A percentile compares a stretch with the other conserved stretches of the same genome.
Conservation (phyloP, 1,140 invertebrate genomes). For the Musca domestica region DNA sequence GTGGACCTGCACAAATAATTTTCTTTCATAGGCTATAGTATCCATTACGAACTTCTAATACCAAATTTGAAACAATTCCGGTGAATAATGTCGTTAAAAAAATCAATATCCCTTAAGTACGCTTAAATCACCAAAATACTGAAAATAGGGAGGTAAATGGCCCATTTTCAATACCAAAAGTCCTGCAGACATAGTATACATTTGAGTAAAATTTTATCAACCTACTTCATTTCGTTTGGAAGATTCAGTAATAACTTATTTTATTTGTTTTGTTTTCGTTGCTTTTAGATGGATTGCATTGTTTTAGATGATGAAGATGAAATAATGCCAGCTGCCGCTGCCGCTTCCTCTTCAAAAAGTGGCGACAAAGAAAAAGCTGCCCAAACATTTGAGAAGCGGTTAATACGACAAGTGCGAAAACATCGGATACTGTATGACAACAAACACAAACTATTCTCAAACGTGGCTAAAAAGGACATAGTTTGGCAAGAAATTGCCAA, state of each 20-base stretch:
- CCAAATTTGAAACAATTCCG: too few relatives aligned
- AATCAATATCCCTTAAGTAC: too few relatives aligned
- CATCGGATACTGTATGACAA: slow-evolving; percentile 22
- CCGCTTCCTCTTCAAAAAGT: neutral
- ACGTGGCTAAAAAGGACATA: neutral
- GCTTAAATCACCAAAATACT: too few relatives aligned
- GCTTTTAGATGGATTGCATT: neutral
- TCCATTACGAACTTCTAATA: too few relatives aligned
- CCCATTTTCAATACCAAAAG: too few relatives aligned
- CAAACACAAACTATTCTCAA: slow-evolving; percentile 9
- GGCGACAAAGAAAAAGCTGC: neutral
- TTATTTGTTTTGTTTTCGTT: too few relatives aligned
- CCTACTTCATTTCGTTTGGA: neutral
- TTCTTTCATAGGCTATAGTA: too few relatives aligned
- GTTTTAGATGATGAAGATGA: neutral
- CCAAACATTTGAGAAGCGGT: neutral
- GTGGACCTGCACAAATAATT: too few relatives aligned
- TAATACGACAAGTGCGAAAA: slow-evolving; percentile 15
- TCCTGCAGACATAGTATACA: too few relatives aligned
- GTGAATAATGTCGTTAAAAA: too few relatives aligned
- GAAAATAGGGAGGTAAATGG: too few relatives aligned
- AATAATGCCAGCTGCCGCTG: neutral
- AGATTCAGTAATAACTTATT: neutral
- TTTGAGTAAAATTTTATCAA: too few relatives aligned
- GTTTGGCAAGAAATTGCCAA: slow-evolving; percentile 25